Evolutionary conservation across 2,888 invertebrate species (phyloP).

Genomic region (Tachystola acroxantha): DNA sequence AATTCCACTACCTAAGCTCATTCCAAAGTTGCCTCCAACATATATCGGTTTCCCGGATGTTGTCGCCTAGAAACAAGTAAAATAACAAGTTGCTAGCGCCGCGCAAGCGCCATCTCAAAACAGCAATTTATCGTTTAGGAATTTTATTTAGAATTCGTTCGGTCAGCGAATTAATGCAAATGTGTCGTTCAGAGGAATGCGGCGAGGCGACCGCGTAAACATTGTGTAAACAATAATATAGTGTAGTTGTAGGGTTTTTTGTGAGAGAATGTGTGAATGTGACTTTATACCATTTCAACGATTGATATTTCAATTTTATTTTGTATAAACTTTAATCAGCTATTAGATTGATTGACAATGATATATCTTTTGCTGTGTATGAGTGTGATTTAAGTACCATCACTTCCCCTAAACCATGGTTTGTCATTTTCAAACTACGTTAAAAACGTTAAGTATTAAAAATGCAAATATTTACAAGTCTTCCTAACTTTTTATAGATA

Average conservation of each 20-base stretch:
- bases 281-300: too few species aligned
- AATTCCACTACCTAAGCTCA: neutral
- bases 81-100: conserved; percentile 4
- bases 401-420: too few species aligned
- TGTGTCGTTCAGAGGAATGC: conserved; percentile 7
- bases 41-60: conserved; percentile 6
- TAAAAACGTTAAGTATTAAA: too few species aligned
- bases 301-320: too few species aligned
- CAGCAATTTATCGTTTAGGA: conserved; percentile 2
- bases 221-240: conserved; percentile 1
- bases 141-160: conserved; percentile 3
- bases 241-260: neutral
- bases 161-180: conserved; percentile 9
- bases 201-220: conserved; percentile 9
- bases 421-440: too few species aligned
- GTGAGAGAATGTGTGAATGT: neutral
- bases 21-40: neutral
- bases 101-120: conserved; percentile 3
- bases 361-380: too few species aligned
- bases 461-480: too few species aligned
- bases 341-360: too few species aligned
- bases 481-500: too few species aligned
- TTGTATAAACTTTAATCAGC: too few species aligned
- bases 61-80: conserved; percentile 2
- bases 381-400: too few species aligned